Evolutionary conservation across 2,797 vertebrate genomes (phyloP).

Genomic region (Hippopotamyrus pictus): DNA sequence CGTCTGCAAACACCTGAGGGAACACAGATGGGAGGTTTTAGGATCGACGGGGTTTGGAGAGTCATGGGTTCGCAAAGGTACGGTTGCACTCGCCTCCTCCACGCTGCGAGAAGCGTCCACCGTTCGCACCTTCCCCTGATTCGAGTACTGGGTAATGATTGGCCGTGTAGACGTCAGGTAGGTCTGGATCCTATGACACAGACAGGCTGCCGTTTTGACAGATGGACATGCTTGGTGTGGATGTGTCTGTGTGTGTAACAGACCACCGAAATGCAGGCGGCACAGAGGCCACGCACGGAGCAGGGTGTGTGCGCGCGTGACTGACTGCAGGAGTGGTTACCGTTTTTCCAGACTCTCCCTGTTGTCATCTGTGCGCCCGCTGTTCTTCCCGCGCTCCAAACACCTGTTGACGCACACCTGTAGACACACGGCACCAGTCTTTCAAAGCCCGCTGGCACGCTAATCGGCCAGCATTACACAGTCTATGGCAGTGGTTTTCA

Average conservation of each 20-base stretch:
- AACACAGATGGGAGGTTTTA: slow-evolving; percentile 27
- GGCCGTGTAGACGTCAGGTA: slow-evolving; percentile 91
- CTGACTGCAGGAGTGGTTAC: slow-evolving; percentile 48
- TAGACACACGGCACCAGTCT: neutral
- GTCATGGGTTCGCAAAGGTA: neutral
- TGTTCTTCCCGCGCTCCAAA: slow-evolving; percentile 91
- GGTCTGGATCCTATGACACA: slow-evolving; percentile 78
- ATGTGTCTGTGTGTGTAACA: neutral
- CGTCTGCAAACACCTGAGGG: slow-evolving; percentile 84
- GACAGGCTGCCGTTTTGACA: too few relatives aligned
- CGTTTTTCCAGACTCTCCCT: slow-evolving; percentile 91
- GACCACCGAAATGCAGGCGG: neutral
- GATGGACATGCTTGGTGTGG: neutral
- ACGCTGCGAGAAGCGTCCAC: slow-evolving; percentile 83
- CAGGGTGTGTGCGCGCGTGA: neutral
- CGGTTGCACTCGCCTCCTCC: slow-evolving; percentile 70
- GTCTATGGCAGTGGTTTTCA: neutral
- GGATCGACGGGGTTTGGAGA: neutral
- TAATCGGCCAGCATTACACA: neutral
- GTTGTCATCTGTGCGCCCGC: slow-evolving; percentile 92
- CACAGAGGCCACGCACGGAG: neutral
- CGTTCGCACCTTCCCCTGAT: slow-evolving; percentile 80
- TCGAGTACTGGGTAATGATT: slow-evolving; percentile 82
- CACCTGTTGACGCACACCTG: slow-evolving; percentile 87
- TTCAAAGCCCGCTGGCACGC: too few relatives aligned